phyloP scores from a whole-genome alignment of 2,888 invertebrate genomes.

The Fabriciana adippe region DNA sequence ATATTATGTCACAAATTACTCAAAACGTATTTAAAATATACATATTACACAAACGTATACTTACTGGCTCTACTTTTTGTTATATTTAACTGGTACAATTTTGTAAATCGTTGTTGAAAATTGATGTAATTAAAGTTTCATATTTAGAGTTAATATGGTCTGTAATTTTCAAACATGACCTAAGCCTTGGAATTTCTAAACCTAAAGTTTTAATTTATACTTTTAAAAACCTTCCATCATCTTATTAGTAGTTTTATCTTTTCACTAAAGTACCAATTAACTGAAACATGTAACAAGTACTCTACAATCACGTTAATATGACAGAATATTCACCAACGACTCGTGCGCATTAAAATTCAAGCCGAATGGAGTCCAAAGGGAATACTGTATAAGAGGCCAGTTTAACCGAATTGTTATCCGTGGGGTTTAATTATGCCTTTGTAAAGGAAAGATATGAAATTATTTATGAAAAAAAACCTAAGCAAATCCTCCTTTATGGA shows the following conservation, averaged over 20 bases:
- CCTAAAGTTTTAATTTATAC: constrained; percentile 25
- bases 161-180: constrained; percentile 35
- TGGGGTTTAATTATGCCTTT: constrained; percentile 73
- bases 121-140: constrained; percentile 37
- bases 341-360: constrained; percentile 51
- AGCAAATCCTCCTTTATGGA: constrained; percentile 44
- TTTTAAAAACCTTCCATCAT: constrained; percentile 22
- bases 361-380: constrained; percentile 53
- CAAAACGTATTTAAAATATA: neutral
- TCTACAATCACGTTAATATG: constrained; percentile 40
- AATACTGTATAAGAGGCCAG: constrained; percentile 55
- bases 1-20: neutral
- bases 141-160: constrained; percentile 22
- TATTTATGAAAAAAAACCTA: constrained; percentile 56
- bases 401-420: constrained; percentile 62
- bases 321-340: constrained; percentile 39
- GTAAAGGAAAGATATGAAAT: constrained; percentile 58
- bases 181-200: constrained; percentile 37
- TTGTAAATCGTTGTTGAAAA: neutral
- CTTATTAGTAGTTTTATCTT: constrained; percentile 27
- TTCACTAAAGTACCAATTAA: constrained; percentile 37
- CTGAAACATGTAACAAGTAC: constrained; percentile 32
- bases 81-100: neutral
- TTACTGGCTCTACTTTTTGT: neutral
- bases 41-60: too few relatives aligned